Base-by-base conservation (phyloP, 1,140 invertebrate species). In the Rhynchophorus ferrugineus region DNA sequence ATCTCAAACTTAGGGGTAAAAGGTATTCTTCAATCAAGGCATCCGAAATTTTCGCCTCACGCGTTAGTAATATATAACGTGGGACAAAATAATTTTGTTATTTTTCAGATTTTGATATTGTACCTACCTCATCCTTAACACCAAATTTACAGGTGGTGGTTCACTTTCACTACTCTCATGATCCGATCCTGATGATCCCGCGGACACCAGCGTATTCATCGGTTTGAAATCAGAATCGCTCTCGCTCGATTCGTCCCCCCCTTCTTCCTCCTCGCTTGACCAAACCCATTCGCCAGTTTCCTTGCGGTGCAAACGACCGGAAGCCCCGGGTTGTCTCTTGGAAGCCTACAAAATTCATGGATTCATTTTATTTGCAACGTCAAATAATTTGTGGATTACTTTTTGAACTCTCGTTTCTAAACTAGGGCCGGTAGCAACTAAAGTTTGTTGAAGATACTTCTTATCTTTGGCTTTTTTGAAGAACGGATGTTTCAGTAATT, bases 381-480 rank as follows among this genome's bases (percentile, higher is more conserved):
- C n/a, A n/a, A n/a, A n/a, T n/a, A n/a, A n/a, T n/a, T n/a, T n/a
- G n/a, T n/a, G n/a, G n/a, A n/a, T n/a, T n/a, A 88, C 87, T 76
- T 94, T 94, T 71, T 91, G 88, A 9, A 92, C 87, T 57, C 91
- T 76, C 19, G 88, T 89, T 73, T 91, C 89, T 70, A 91, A 80
- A 69, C 80, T 94, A 57, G 84, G 91, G 9, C 89, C 90, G 63
- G 84, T 85, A 8, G 85, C 81, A 17, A 98, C 83, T 51, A 98
- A 73, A 0, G 89, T 92, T 67, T 94, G 87, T 59, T 93, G 85
- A 0, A 99, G 73, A 73, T 94, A 98, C 64, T 91, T 90, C 60
- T 89, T 89, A 69, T 99, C 96, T 75, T 98, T 99, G 3, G 94
- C 91, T 75, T 99, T 99, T 69, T 95, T 98, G 73, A 99, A 98